These are phyloP conservation scores for Zaprionus ornatus DNA, from an alignment of 1,140 invertebrate genomes.

Conservation along the genomic window DNA sequence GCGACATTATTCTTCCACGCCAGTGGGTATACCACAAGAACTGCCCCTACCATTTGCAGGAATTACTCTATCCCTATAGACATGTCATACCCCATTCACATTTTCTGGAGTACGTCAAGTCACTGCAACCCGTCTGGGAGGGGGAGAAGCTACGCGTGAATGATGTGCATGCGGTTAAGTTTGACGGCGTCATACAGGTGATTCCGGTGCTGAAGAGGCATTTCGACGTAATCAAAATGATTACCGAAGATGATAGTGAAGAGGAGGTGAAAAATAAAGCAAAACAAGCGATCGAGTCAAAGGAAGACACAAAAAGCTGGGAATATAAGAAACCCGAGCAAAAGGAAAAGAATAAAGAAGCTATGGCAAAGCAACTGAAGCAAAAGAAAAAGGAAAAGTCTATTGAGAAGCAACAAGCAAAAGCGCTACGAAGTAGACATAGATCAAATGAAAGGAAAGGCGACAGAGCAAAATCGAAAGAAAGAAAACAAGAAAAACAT, in stretches of 20 bases:
- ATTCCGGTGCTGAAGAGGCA: neutral
- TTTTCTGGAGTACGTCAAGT: conserved; percentile 1
- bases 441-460: neutral
- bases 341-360: neutral
- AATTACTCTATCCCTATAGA: conserved; percentile 11
- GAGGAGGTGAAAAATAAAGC: neutral
- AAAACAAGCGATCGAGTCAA: too few species aligned
- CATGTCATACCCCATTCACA: conserved; percentile 2
- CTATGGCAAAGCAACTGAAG: too few species aligned
- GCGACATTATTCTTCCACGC: neutral
- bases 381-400: neutral
- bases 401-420: too few species aligned
- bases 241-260: fast-evolving
- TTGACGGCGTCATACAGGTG: neutral
- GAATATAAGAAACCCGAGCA: too few species aligned
- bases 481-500: neutral
- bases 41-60: conserved; percentile 22
- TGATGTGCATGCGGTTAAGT: neutral
- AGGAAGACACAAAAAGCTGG: too few species aligned
- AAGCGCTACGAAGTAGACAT: too few species aligned
- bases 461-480: neutral
- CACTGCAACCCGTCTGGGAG: conserved; percentile 23
- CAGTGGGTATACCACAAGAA: conserved; percentile 28
- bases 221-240: neutral
- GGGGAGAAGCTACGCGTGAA: neutral